A percentile compares a stretch with the other conserved stretches of the same genome.
These are phyloP conservation scores for Anguilla marmorata DNA, from an alignment of 2,797 vertebrate species.

Conservation along the genomic window DNA sequence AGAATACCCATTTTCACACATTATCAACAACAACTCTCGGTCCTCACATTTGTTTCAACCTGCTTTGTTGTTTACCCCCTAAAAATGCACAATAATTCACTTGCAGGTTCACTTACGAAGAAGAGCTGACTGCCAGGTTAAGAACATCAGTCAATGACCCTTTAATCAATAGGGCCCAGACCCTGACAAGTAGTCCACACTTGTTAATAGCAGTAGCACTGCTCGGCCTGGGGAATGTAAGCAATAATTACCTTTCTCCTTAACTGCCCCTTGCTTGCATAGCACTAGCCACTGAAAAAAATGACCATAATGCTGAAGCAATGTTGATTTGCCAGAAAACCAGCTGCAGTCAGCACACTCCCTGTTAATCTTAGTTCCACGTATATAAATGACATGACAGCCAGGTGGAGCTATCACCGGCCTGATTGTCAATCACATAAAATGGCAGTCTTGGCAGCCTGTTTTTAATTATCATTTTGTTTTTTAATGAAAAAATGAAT, in stretches of 20 bases:
- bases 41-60: neutral
- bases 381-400: conserved; percentile 57
- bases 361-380: conserved; percentile 53
- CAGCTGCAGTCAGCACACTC: conserved; percentile 36
- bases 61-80: neutral
- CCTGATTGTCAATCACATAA: neutral
- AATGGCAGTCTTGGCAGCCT: neutral
- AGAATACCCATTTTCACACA: neutral
- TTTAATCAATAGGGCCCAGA: conserved; percentile 1
- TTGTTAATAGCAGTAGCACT: conserved; percentile 12
- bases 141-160: neutral
- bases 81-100: neutral
- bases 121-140: neutral
- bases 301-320: conserved; percentile 52
- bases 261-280: conserved; percentile 21
- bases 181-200: neutral
- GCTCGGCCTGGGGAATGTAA: conserved; percentile 17
- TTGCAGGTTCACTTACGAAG: neutral
- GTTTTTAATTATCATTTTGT: neutral
- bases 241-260: conserved; percentile 23
- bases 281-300: conserved; percentile 48
- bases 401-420: conserved; percentile 40
- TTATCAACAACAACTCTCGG: neutral
- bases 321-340: conserved; percentile 42
- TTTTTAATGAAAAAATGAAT: neutral